Base-by-base conservation (phyloP, 2,113 vertebrate species). In the Ammospiza nelsoni region DNA sequence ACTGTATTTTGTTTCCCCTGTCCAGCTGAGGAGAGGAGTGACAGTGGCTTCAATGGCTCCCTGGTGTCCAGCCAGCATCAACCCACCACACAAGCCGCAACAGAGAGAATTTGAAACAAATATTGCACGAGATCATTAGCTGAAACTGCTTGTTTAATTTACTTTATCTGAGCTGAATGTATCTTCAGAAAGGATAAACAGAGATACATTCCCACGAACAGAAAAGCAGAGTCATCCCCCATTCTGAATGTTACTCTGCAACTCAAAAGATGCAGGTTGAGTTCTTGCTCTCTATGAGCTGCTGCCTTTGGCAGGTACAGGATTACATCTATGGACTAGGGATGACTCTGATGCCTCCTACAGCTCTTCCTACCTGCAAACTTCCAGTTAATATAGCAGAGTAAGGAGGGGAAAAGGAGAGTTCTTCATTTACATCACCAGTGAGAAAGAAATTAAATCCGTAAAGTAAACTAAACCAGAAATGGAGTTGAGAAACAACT, bases 271-370 rank as follows among this genome's bases (percentile, higher is more conserved):
- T 20, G 23, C 48, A 43, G 49, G 19, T 43, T 46, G 61, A 66
- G 18, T 19, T 67, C 24, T 74, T 81, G 23, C 14, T 73, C n/a
- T 61, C n/a, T 41, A 35, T 52, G 37, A 35, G 59, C 35, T 44
- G 27, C 18, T 81, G 28, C 49, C 80, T 79, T 58, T 78, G 49
- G 57, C 52, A 87, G 52, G 39, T n/a, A 43, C 35, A 67, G 22
- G 17, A 31, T 46, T 51, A 37, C 0, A 0, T 9, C 73, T 65
- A 2, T 5, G 58, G 75, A 25, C 20, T 25, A 44, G 62, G 52
- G 76, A 39, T 10, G 27, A 59, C 7, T 19, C 43, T 66, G 51
- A 17, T 8, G 1, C 7, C 48, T 92, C 57, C 77, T 29, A 52
- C 61, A 78, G 69, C 22, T 6, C 0, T 9, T 80, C 43, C 54